Evolutionary conservation across 2,888 invertebrate genomes (phyloP).

Genomic region (Crematogaster levior): DNA sequence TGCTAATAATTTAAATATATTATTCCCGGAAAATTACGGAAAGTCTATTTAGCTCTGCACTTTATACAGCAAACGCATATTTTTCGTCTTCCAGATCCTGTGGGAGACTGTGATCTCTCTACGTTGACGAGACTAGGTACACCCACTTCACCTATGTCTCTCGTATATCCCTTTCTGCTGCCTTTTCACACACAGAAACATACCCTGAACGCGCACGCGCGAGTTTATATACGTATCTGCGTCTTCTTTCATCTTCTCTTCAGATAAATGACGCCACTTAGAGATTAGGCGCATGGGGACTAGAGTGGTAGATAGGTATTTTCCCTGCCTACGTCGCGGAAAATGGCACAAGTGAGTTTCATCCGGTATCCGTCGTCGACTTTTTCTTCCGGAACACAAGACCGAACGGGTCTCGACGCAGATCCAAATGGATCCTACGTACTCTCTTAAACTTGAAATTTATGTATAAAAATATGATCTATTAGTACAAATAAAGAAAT

Average conservation of each 20-base stretch:
- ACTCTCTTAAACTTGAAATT: conserved; percentile 16
- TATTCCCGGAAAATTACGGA: conserved; percentile 23
- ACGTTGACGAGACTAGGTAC: conserved; percentile 73
- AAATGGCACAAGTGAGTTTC: conserved; percentile 67
- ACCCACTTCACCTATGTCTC: conserved; percentile 69
- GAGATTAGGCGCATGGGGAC: conserved; percentile 79
- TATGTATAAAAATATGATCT: conserved; percentile 27
- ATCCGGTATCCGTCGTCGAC: conserved; percentile 59
- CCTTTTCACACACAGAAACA: conserved; percentile 33
- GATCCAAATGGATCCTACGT: conserved; percentile 26
- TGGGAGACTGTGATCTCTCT: conserved; percentile 73
- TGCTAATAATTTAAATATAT: conserved; percentile 34
- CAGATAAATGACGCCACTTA: conserved; percentile 80
- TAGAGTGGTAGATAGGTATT: conserved; percentile 72
- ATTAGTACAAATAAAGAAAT: not conserved
- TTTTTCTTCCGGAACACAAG: conserved; percentile 50
- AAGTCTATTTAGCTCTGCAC: conserved; percentile 42
- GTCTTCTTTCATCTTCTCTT: conserved; percentile 72
- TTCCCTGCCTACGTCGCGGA: conserved; percentile 70
- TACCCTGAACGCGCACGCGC: conserved; percentile 25
- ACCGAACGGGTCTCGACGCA: conserved; percentile 38
- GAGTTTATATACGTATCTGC: conserved; percentile 59
- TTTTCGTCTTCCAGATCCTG: conserved; percentile 68
- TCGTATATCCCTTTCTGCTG: conserved; percentile 55
- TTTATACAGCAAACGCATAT: conserved; percentile 55